Conservation (phyloP, 2,113 vertebrate genomes). For the Sminthopsis crassicaudata region DNA sequence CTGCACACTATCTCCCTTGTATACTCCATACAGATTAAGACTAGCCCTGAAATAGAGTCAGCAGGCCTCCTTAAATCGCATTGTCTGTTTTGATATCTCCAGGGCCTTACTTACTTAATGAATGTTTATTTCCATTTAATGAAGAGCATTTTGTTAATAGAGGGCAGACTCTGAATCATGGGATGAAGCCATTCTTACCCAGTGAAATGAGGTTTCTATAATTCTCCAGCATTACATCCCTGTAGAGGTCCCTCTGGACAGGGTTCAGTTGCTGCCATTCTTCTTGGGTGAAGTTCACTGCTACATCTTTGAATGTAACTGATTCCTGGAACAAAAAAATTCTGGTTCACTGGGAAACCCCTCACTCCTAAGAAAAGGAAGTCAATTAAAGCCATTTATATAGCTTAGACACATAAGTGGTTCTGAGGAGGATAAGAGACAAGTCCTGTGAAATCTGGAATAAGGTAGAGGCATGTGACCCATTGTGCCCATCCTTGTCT, state of each 20-base stretch:
- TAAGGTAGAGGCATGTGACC: neutral
- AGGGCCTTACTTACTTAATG: neutral
- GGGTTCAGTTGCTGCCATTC: neutral
- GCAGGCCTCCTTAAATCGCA: neutral
- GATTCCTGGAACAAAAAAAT: slow-evolving; percentile 29
- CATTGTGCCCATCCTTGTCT: no score
- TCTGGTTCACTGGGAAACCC: neutral
- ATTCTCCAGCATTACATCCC: slow-evolving; percentile 38
- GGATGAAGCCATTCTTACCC: neutral
- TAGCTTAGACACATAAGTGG: neutral
- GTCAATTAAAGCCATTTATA: neutral
- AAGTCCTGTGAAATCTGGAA: neutral
- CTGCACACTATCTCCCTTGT: no score
- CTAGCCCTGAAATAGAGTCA: no score
- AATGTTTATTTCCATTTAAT: neutral
- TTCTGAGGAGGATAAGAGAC: neutral
- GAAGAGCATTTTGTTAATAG: neutral
- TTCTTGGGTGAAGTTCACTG: slow-evolving; percentile 14
- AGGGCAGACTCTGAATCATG: neutral
- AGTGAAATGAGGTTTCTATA: slow-evolving; percentile 13
- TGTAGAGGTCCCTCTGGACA: slow-evolving; percentile 14
- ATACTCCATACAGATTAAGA: no score
- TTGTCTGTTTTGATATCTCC: neutral
- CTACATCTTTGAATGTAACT: slow-evolving; percentile 38
- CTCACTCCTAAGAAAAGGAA: neutral